Conservation (phyloP, 1,140 invertebrate genomes). For the Littorina saxatilis region DNA sequence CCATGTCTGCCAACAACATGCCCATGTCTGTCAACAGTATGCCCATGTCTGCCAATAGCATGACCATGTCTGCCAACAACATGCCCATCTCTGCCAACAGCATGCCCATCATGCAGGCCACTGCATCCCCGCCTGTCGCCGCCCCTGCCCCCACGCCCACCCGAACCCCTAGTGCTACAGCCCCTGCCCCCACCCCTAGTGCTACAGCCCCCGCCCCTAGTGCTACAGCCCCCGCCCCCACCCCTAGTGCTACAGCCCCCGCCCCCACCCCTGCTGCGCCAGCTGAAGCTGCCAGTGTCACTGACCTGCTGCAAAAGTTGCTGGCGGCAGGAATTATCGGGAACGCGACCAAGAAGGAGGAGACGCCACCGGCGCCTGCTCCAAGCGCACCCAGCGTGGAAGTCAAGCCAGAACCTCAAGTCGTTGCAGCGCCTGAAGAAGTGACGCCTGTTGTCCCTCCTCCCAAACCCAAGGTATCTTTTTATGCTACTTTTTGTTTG, state of each 20-base stretch:
- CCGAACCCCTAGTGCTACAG: neutral
- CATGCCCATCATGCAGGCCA: conserved; percentile 1
- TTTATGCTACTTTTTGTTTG: no score
- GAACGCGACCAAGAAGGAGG: conserved; percentile 34
- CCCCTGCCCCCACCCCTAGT: neutral
- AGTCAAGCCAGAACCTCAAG: neutral
- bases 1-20: neutral
- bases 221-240: neutral
- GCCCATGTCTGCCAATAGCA: neutral
- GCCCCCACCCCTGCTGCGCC: neutral
- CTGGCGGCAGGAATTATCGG: conserved; percentile 88
- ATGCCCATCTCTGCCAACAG: no score
- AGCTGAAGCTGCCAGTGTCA: conserved; percentile 81
- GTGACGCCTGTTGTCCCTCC: neutral
- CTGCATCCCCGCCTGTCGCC: neutral
- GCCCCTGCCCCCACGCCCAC: neutral
- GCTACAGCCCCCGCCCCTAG: neutral
- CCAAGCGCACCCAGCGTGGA: neutral
- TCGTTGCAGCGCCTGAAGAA: neutral
- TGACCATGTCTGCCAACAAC: neutral
- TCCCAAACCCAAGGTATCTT: conserved; percentile 28
- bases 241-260: neutral
- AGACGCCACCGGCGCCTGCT: neutral
- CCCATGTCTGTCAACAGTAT: neutral
- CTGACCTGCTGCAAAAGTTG: conserved; percentile 89